These are phyloP conservation scores for Nestor notabilis DNA, from an alignment of 2,113 vertebrate genomes.

Conservation along the genomic window DNA sequence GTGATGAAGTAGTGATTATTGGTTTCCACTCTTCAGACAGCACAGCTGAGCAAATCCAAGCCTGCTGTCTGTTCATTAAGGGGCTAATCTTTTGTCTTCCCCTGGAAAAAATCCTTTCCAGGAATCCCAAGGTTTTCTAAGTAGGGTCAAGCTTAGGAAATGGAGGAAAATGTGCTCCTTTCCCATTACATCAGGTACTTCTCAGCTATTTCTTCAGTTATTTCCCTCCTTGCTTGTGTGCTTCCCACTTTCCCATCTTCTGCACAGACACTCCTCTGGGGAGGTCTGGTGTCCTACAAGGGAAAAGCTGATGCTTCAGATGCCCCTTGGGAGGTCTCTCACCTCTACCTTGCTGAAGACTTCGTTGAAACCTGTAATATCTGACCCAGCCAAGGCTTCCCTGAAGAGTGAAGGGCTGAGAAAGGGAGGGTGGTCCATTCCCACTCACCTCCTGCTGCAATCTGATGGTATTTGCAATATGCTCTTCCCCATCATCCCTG, in stretches of 20 bases:
- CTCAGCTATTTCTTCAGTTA: neutral
- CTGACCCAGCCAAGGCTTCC: neutral
- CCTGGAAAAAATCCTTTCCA: constrained; percentile 36
- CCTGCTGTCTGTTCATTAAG: neutral
- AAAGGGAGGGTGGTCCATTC: neutral
- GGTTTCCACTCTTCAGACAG: neutral
- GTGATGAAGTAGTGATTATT: constrained; percentile 2
- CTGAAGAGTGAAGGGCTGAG: neutral
- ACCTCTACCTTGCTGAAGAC: neutral
- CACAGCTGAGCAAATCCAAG: constrained; percentile 35
- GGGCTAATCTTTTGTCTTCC: constrained; percentile 5
- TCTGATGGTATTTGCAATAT: neutral
- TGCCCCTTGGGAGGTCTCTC: neutral
- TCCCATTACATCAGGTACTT: neutral
- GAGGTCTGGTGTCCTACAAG: neutral
- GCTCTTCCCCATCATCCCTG: neutral
- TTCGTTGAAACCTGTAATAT: neutral
- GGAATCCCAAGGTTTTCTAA: neutral
- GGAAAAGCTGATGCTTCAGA: neutral
- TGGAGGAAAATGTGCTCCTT: neutral
- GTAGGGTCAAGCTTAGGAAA: neutral
- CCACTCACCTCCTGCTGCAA: neutral
- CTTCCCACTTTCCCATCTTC: neutral
- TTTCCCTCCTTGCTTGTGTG: neutral
- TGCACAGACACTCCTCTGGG: fast-evolving